Percentiles rank a stretch among this genome's conserved stretches.
Conservation (phyloP, 2,888 invertebrate species). For the Drosophila austrosaltans region DNA sequence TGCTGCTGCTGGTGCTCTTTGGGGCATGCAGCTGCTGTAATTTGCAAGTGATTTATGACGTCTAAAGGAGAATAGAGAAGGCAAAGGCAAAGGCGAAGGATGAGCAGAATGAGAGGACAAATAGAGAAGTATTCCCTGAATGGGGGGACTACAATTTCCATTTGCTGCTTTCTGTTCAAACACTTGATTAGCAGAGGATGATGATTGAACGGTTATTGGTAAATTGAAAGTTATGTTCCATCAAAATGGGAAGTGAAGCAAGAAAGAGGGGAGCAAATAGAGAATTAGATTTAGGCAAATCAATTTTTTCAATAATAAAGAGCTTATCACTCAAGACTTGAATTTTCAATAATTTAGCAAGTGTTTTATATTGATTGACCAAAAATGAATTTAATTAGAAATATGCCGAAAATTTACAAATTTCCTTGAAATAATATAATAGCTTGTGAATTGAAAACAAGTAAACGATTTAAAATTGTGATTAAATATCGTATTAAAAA, state of each 20-base stretch:
- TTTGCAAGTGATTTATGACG: constrained; percentile 77
- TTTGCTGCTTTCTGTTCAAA: constrained; percentile 45
- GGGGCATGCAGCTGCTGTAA: constrained; percentile 56
- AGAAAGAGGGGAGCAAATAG: not conserved
- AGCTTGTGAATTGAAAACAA: no score
- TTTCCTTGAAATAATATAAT: no score
- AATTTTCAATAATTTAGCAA: no score
- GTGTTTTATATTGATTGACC: no score
- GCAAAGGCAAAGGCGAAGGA: not conserved
- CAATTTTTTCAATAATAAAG: not conserved
- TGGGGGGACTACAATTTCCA: constrained; percentile 43
- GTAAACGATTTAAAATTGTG: no score
- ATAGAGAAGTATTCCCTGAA: constrained; percentile 16
- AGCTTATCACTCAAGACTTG: not conserved
- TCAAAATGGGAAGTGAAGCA: not conserved
- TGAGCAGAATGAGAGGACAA: not conserved
- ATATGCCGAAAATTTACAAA: no score
- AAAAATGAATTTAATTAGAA: no score
- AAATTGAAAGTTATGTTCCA: constrained; percentile 42
- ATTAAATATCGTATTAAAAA: no score
- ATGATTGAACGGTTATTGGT: constrained; percentile 72
- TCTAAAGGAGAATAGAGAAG: constrained; percentile 20
- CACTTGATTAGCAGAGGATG: constrained; percentile 68
- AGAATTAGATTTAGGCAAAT: not conserved
- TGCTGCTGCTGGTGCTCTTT: constrained; percentile 28